These are phyloP conservation scores for Apodemia duryi DNA, from an alignment of 2,888 invertebrate species.

Conservation along the genomic window DNA sequence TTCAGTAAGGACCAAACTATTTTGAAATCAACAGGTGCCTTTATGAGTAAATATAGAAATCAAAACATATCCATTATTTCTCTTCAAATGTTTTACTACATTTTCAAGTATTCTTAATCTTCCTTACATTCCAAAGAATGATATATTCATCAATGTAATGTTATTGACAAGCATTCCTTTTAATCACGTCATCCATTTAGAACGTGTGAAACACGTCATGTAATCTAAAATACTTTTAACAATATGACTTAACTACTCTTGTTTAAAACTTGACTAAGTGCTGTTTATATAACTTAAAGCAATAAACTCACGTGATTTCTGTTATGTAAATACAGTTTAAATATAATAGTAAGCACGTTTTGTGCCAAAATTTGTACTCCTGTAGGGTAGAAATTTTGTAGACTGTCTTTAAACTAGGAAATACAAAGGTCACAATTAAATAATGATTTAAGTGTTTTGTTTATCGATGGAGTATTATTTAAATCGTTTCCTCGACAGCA, in stretches of 20 bases:
- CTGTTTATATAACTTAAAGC: constrained; percentile 42
- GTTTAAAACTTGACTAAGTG: constrained; percentile 14
- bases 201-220: constrained; percentile 55
- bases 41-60: constrained; percentile 50
- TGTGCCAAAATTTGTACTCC: constrained; percentile 52
- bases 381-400: constrained; percentile 17
- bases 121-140: constrained; percentile 76
- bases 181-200: constrained; percentile 40
- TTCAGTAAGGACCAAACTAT: constrained; percentile 56
- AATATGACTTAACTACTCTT: constrained; percentile 32
- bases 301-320: constrained; percentile 65
- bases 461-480: constrained; percentile 1
- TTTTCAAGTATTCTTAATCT: constrained; percentile 44
- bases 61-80: constrained; percentile 43
- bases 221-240: not conserved
- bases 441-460: constrained; percentile 9
- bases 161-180: constrained; percentile 57
- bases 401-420: constrained; percentile 16
- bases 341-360: constrained; percentile 54
- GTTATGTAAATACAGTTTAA: constrained; percentile 52
- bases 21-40: constrained; percentile 58
- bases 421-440: constrained; percentile 24
- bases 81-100: constrained; percentile 25
- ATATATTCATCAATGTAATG: constrained; percentile 50
- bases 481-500: constrained; percentile 1